These are phyloP conservation scores for Orgyia antiqua DNA, from an alignment of 2,888 invertebrate species.

Conservation along the genomic window DNA sequence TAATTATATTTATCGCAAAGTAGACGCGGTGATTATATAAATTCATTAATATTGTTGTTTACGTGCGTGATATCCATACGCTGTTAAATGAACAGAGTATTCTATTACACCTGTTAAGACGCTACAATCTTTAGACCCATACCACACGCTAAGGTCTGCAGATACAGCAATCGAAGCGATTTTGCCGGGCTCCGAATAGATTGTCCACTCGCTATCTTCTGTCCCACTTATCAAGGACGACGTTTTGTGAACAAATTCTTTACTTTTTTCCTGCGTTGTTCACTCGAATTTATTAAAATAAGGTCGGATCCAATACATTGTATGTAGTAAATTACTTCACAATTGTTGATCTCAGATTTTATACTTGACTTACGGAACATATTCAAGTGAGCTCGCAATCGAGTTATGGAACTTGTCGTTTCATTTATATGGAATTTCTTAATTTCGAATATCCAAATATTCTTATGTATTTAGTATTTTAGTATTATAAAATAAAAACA, in stretches of 20 bases:
- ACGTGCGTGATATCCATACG: too few species aligned
- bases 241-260: constrained; percentile 35
- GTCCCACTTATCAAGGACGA: constrained; percentile 36
- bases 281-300: constrained; percentile 36
- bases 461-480: too few species aligned
- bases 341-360: constrained; percentile 22
- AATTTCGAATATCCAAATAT: too few species aligned
- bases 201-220: constrained; percentile 37
- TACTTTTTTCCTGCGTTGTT: constrained; percentile 30
- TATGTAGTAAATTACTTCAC: constrained; percentile 22
- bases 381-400: too few species aligned
- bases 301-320: constrained; percentile 30
- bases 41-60: too few species aligned
- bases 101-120: too few species aligned
- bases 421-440: too few species aligned
- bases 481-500: too few species aligned
- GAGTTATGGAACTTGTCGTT: too few species aligned
- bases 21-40: too few species aligned
- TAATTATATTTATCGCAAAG: too few species aligned
- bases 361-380: constrained; percentile 5
- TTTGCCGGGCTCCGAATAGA: constrained; percentile 33
- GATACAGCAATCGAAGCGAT: constrained; percentile 38
- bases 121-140: background rate
- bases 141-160: constrained; percentile 24
- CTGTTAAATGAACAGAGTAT: too few species aligned